Base-by-base conservation (phyloP, 1,140 invertebrate species). In the Elymnias hypermnestra region DNA sequence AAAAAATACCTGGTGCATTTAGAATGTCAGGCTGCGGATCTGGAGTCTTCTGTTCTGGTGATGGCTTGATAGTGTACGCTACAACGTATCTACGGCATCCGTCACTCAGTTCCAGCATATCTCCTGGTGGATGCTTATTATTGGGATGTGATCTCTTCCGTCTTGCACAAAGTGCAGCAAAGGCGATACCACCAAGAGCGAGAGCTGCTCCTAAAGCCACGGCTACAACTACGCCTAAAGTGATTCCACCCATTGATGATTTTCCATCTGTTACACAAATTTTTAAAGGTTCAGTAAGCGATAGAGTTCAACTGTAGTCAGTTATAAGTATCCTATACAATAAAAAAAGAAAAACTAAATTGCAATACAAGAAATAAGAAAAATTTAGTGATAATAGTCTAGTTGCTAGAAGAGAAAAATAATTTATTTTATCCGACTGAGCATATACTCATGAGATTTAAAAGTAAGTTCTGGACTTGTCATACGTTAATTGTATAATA, bases 1-100 rank as follows among this genome's bases (percentile, higher is more conserved):
- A 6, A 6, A 21, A 8, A 6, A 0, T 65, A 82, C 81, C 81
- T 58, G 75, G 70, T 12, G 81, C 69, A 62, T 76, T 84, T 9
- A 84, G 57, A 31, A 84, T 84, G 48, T 84, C 81, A 1, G 81
- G 81, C 28, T 84, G 81, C 2, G 81, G 81, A 44, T 84, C 81
- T 3, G 79, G 75, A 5, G 79, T 83, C 39, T 81, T 84, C 2
- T 56, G 43, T 21, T 82, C 77, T 5, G 74, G 73, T 0, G 73
- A 78, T 0, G 81, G 74, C 46, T 84, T 84, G 44, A 84, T 82
- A 10, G 81, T 84, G 28, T 84, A 84, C 1, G 81, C 77, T 0
- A 84, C 81, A 0, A 84, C 81, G 26, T 84, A 84, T 61, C 77
- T 53, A n/a, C 81, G 39, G 4, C 75, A 75, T 0, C 74, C 81